Percentiles rank a stretch among this genome's conserved stretches.
Evolutionary conservation across 2,113 vertebrate genomes (phyloP).

Genomic region (Callopanchax toddi): DNA sequence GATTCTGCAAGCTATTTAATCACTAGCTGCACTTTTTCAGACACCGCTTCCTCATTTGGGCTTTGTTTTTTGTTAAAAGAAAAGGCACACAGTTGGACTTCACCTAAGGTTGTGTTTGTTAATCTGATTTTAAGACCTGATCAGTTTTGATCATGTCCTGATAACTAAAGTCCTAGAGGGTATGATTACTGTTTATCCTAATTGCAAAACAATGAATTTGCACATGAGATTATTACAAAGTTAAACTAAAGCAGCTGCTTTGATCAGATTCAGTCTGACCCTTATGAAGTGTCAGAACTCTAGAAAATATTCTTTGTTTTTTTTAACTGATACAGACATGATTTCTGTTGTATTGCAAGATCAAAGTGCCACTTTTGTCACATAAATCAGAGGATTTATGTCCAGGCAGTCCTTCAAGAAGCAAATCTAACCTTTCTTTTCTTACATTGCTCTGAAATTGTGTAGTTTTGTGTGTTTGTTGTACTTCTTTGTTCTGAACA

Average conservation of each 20-base stretch:
- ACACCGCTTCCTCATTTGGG: neutral
- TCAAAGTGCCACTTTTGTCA: neutral
- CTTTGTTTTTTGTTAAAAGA: neutral
- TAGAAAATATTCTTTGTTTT: neutral
- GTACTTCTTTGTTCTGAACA: neutral
- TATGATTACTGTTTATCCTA: neutral
- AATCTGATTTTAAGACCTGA: neutral
- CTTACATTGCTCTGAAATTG: neutral
- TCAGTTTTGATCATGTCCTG: neutral
- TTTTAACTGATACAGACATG: neutral
- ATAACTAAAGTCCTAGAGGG: neutral
- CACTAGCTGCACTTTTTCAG: neutral
- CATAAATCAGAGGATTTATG: neutral
- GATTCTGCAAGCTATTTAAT: neutral
- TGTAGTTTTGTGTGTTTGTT: neutral
- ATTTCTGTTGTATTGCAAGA: neutral
- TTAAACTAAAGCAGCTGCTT: neutral
- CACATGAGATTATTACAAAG: neutral
- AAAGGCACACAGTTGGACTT: too few species aligned
- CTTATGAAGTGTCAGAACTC: neutral
- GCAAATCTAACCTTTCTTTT: neutral
- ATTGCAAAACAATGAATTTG: neutral
- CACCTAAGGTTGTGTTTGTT: too few species aligned
- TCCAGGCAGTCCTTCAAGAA: neutral
- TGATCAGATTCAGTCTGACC: neutral